Evolutionary conservation across 1,140 invertebrate genomes (phyloP), one percentile per base, ranked within the genome.

Genomic region (Drosophila santomea): DNA sequence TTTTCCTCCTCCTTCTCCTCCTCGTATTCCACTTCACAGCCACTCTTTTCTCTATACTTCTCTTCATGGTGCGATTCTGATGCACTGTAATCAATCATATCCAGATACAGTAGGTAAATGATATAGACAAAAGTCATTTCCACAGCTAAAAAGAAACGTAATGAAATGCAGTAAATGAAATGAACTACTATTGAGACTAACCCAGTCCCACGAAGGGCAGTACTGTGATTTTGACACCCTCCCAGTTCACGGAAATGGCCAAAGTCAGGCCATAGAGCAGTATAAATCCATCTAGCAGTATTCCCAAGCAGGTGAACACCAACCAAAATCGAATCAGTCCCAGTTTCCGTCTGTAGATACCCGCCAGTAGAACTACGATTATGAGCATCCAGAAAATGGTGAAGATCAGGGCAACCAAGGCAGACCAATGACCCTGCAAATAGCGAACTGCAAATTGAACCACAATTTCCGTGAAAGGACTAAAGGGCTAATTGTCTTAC

Each of bases 71-170:
- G 1, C 10, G 15, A 5, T 10, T 25, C 2, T 7, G 35, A 1
- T 0, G 43, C 4, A 47, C 10, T 38, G 6, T 32, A 17, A 10
- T 11, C 36, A 20, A 64, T 50, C 52, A 64, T 64, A 4, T 83
- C 83, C 60, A 84, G 7, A 39, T 89, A 89, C 8, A 89, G 72
- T 0, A 80, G 7, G 7, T 89, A 80, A 35, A 89, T 41, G 11
- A 89, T 80, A 7, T 84, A 89, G 11, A 89, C 80, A 59, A 89
- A 89, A 0, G 80, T 89, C 84, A 89, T 89, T 61, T 89, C 84
- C 32, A 89, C 84, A 60, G 84, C 84, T 86, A 17, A 25, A n/a
- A 5, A 15, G 1, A 0, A 3, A 2, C 0, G 6, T 1, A 2
- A 7, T 12, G n/a, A n/a, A 28, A 1, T 3, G 28, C 1, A 15